Evolutionary conservation across 2,888 invertebrate genomes (phyloP), one percentile per base, ranked within the genome.

Genomic region (Rhogogaster chlorosoma): DNA sequence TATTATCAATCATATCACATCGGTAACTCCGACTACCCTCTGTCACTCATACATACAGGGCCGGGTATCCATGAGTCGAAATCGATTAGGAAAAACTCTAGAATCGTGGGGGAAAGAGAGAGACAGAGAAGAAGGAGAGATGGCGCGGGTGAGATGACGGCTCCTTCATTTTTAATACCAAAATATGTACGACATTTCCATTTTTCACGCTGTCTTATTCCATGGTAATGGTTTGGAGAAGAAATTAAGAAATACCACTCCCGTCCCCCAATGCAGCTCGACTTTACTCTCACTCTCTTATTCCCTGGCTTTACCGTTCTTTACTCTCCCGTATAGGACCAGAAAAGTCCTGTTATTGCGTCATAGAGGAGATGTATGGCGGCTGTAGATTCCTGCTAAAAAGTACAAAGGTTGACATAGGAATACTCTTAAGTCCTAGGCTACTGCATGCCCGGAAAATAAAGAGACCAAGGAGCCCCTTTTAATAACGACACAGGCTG

Each of bases 381-480:
- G 88, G 87, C 86, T 89, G 90, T 90, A 90, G 90, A 90, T 92
- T 88, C 88, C 87, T 87, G 90, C 90, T 92, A 91, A 92, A 92
- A 93, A 93, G 92, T 92, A 92, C 92, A 93, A 92, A 92, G 92
- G 91, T 92, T 92, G 92, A 92, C 93, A 93, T 91, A 92, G 92
- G 92, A 93, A 93, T 90, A 93, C 93, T 92, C 90, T 93, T 92
- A 93, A 83, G 83, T 83, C 83, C 83, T 83, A 64, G 83, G 67
- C 83, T 49, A 83, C 49, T 64, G 83, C 70, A 67, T 49, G 45
- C 64, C 67, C 67, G 45, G 80, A 80, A 75, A 82, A 86, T 85
- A 67, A 83, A 84, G 84, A 61, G 71, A 29, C 86, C 70, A 61
- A 61, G 83, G 71, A 73, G 86, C 87, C 88, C 90, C 92, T 93